Conservation (phyloP, 2,113 vertebrate species). For the Bufo gargarizans region DNA sequence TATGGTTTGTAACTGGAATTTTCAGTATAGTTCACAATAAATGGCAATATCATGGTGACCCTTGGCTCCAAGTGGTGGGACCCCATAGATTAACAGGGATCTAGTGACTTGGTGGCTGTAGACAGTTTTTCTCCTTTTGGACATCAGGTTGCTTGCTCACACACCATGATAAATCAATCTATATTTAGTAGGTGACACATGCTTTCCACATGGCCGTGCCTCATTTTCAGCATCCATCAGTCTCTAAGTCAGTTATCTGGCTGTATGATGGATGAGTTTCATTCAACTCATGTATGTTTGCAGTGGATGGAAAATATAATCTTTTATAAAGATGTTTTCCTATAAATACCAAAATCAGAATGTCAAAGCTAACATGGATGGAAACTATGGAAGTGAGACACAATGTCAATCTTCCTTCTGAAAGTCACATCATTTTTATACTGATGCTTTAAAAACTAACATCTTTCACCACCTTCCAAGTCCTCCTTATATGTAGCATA, state of each 20-base stretch:
- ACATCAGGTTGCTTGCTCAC: not conserved
- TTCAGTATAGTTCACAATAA: not conserved
- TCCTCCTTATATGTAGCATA: not conserved
- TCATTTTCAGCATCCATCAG: conserved; percentile 33
- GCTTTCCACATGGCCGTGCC: conserved; percentile 15
- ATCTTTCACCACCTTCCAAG: not conserved
- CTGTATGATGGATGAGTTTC: conserved; percentile 51
- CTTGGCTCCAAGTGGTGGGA: not conserved
- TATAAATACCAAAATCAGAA: conserved; percentile 10
- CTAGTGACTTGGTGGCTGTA: not conserved
- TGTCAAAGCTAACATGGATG: conserved; percentile 20
- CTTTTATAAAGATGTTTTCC: conserved; percentile 3
- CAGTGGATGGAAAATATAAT: conserved; percentile 21
- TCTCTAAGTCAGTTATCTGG: conserved; percentile 6
- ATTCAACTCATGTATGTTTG: conserved; percentile 34
- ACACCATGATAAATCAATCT: conserved; percentile 36
- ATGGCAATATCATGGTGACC: not conserved
- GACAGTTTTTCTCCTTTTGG: not conserved
- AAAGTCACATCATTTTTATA: not conserved
- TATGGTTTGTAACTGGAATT: not conserved
- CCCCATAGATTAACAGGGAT: not conserved
- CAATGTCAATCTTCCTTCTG: not conserved
- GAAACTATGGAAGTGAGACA: not conserved
- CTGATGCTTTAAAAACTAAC: not conserved
- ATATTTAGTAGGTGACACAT: conserved; percentile 45